phyloP scores from a whole-genome alignment of 2,888 invertebrate species.

The Galerucella calmariensis region DNA sequence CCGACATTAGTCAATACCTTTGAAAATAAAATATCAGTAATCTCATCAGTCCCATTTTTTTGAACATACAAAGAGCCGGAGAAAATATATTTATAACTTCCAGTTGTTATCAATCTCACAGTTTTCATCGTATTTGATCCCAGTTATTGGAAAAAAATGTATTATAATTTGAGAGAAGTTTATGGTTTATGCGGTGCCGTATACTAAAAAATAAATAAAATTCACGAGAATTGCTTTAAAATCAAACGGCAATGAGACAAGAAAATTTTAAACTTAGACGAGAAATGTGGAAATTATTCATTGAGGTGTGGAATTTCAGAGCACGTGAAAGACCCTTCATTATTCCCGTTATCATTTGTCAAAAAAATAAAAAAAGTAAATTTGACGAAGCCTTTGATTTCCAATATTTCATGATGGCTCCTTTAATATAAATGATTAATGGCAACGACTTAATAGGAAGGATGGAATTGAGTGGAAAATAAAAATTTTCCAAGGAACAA shows the following conservation, averaged over 20 bases:
- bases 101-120: constrained; percentile 1
- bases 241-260: constrained; percentile 53
- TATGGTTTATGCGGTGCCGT: constrained; percentile 50
- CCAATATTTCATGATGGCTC: constrained; percentile 43
- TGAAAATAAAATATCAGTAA: not conserved
- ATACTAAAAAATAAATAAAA: constrained; percentile 61
- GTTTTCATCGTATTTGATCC: constrained; percentile 1
- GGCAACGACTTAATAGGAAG: constrained; percentile 25
- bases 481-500: constrained; percentile 30
- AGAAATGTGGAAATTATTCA: constrained; percentile 65
- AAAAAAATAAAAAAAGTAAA: constrained; percentile 52
- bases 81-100: not conserved
- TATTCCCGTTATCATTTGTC: constrained; percentile 62
- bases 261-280: constrained; percentile 56
- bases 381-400: constrained; percentile 45
- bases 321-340: constrained; percentile 61
- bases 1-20: not conserved
- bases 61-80: not conserved
- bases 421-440: constrained; percentile 41
- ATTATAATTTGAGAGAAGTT: constrained; percentile 42
- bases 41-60: constrained; percentile 3
- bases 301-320: constrained; percentile 59
- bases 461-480: constrained; percentile 30
- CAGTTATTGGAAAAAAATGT: not conserved
- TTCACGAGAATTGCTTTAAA: constrained; percentile 56